Evolutionary conservation across 2,888 invertebrate species (phyloP), one percentile per base, ranked within the genome.

Genomic region (Pseudoips prasinana): DNA sequence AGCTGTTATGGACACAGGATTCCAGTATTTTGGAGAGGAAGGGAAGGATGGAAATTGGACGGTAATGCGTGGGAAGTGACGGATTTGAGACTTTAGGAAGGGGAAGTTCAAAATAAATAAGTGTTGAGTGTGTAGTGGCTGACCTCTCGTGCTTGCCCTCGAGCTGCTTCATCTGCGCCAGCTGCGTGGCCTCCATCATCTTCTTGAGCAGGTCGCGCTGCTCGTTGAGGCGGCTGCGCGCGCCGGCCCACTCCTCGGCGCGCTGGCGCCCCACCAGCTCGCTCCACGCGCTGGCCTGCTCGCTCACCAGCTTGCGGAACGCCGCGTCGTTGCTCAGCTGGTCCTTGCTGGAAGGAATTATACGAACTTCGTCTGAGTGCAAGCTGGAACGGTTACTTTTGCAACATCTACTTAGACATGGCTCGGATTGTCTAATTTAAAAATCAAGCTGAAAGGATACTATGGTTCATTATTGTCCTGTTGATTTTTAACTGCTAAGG

Each of bases 231-330:
- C 97, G 93, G 53, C 92, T 90, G 33, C 95, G 91, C 35, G 97
- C 90, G 80, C 96, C 91, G 39, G 94, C 94, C 92, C 95, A 94
- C 73, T 95, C 94, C 86, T 95, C 95, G 41, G 92, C 92, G 46
- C 95, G 91, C 56, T 96, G 98, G 22, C 93, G 90, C 43, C 94
- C 93, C 58, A 96, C 94, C 90, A 98, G 92, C 63, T 95, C 95
- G 39, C 96, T 95, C 98, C 99, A 99, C 61, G 98, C 97, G 7
- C 92, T 89, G 3, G 98, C 97, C 86, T 99, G 99, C 51, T 97
- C 97, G 22, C 92, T 92, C 14, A 99, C 98, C 31, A 98, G 90
- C 61, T 93, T 92, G 49, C 95, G 93, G 57, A 96, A 93, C 0
- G 91, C 86, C 0, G 94, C 92, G 81, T 96, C 96, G 58, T 91